phyloP scores from a whole-genome alignment of 2,888 invertebrate species.

The Aporophyla lueneburgensis region DNA sequence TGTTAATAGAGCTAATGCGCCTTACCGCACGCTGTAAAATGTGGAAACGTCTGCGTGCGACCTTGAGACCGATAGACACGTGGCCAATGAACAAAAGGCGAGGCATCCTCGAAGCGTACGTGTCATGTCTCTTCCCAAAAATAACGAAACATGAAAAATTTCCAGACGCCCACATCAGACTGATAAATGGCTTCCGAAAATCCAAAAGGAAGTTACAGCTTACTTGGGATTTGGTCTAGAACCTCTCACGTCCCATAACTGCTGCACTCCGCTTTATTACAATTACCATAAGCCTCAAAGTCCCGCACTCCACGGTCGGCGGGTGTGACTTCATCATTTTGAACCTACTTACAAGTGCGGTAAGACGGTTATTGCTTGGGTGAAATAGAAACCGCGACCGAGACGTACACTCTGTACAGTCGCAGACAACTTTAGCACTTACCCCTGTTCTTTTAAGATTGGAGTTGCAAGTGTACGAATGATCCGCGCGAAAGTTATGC shows the following conservation, averaged over 20 bases:
- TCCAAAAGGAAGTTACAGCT: slow-evolving; percentile 92
- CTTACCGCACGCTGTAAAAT: slow-evolving; percentile 51
- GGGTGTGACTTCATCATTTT: slow-evolving; percentile 87
- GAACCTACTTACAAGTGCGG: slow-evolving; percentile 88
- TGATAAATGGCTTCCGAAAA: slow-evolving; percentile 92
- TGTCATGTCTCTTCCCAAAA: slow-evolving; percentile 86
- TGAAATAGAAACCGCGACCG: slow-evolving; percentile 89
- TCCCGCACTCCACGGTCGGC: slow-evolving; percentile 88
- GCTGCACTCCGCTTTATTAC: slow-evolving; percentile 91
- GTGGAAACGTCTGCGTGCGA: slow-evolving; percentile 61
- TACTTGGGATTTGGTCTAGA: slow-evolving; percentile 91
- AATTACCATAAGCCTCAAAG: slow-evolving; percentile 91
- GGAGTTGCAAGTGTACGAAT: slow-evolving; percentile 79
- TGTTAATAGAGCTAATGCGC: slow-evolving; percentile 51
- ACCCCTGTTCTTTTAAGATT: slow-evolving; percentile 81
- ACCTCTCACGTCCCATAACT: slow-evolving; percentile 91
- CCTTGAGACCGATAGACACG: slow-evolving; percentile 77
- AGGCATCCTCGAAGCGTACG: slow-evolving; percentile 82
- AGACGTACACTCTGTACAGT: slow-evolving; percentile 80
- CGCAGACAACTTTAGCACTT: slow-evolving; percentile 86
- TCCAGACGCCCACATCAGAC: slow-evolving; percentile 91
- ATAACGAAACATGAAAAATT: slow-evolving; percentile 91
- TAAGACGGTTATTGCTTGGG: slow-evolving; percentile 90
- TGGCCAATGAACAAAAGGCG: slow-evolving; percentile 83
- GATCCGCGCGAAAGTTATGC: slow-evolving; percentile 85